These are phyloP conservation scores for Carpatolechia fugitivella DNA, from an alignment of 2,888 invertebrate species.

Conservation along the genomic window DNA sequence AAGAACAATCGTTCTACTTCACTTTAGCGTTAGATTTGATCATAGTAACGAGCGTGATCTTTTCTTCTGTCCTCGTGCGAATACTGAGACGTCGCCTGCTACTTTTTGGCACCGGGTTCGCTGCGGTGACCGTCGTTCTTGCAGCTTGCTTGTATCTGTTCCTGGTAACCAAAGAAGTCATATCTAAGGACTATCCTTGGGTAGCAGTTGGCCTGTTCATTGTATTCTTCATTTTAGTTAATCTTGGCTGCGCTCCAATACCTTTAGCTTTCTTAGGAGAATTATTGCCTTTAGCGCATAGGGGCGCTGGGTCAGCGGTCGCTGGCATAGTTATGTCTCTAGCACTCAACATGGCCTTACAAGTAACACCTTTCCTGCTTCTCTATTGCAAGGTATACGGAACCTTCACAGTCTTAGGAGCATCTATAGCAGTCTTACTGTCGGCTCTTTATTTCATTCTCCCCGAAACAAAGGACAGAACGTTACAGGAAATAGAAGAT, in stretches of 20 bases:
- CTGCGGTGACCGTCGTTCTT: conserved; percentile 37
- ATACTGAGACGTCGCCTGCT: conserved; percentile 45
- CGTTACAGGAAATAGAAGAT: conserved; percentile 44
- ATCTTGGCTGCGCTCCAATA: conserved; percentile 56
- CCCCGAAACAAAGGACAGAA: conserved; percentile 46
- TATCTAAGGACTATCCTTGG: conserved; percentile 36
- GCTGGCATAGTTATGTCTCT: conserved; percentile 41
- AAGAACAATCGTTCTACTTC: conserved; percentile 42
- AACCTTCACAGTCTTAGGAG: conserved; percentile 34
- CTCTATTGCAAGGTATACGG: conserved; percentile 35
- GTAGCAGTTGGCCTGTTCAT: conserved; percentile 43
- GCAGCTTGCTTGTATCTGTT: conserved; percentile 42
- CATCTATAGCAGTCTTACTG: conserved; percentile 26
- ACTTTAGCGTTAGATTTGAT: conserved; percentile 48
- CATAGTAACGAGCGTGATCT: conserved; percentile 41
- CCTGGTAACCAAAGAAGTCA: conserved; percentile 30
- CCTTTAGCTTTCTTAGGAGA: conserved; percentile 56
- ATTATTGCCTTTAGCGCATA: conserved; percentile 52
- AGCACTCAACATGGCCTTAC: conserved; percentile 37
- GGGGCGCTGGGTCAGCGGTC: conserved; percentile 42
- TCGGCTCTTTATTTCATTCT: conserved; percentile 34
- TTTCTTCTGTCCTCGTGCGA: conserved; percentile 46
- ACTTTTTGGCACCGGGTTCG: conserved; percentile 45
- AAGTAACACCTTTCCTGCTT: conserved; percentile 45
- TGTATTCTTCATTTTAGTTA: conserved; percentile 47